A percentile compares a stretch with the other conserved stretches of the same genome.
phyloP scores from a whole-genome alignment of 2,797 vertebrate genomes.

The Darevskia mixta region DNA sequence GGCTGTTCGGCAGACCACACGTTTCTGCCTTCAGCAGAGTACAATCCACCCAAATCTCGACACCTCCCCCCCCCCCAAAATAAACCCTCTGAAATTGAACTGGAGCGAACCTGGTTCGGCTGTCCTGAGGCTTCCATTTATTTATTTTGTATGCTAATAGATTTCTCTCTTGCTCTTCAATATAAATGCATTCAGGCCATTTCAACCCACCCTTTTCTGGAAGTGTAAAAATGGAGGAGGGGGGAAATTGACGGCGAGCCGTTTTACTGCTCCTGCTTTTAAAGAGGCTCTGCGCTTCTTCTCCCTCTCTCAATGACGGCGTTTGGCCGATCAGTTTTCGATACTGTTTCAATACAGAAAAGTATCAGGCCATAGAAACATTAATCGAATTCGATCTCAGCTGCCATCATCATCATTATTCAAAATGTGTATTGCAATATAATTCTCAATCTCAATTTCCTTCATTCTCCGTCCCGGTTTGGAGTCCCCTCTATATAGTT shows the following conservation, averaged over 20 bases:
- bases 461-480: neutral
- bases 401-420: neutral
- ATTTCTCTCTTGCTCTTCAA: neutral
- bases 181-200: neutral
- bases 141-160: neutral
- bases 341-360: neutral
- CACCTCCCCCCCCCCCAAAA: too few relatives aligned
- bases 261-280: too few relatives aligned
- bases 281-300: neutral
- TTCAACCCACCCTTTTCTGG: neutral
- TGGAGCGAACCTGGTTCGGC: neutral
- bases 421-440: neutral
- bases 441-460: neutral
- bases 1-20: neutral
- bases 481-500: neutral
- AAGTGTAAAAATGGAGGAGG: neutral
- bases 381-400: neutral
- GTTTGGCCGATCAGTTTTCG: neutral
- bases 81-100: neutral
- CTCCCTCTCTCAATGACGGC: neutral
- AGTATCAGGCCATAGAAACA: too few relatives aligned
- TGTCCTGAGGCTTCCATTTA: neutral
- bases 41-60: too few relatives aligned
- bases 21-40: neutral
- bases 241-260: neutral